Evolutionary conservation across 2,113 vertebrate genomes (phyloP).

Genomic region (Stigmatopora argus): DNA sequence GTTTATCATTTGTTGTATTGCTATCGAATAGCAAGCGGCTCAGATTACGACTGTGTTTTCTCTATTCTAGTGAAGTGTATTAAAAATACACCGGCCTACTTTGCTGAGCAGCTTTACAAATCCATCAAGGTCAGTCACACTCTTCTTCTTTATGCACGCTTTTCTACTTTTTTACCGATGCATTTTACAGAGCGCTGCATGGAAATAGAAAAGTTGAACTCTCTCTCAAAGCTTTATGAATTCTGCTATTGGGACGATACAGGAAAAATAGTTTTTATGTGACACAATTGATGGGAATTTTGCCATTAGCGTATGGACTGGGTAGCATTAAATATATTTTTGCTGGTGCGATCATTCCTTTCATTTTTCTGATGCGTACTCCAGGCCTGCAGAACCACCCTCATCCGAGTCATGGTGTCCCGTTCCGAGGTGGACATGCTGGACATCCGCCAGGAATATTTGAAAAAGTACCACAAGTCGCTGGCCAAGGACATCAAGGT

Average conservation of each 20-base stretch:
- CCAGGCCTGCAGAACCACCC: slow-evolving; percentile 84
- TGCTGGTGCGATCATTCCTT: no score
- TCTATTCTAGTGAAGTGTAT: slow-evolving; percentile 87
- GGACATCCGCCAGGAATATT: slow-evolving; percentile 87
- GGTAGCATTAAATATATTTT: no score
- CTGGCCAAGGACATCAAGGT: slow-evolving; percentile 89
- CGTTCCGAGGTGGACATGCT: slow-evolving; percentile 91
- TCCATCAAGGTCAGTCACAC: slow-evolving; percentile 83
- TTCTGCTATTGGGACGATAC: no score
- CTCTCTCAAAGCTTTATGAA: no score
- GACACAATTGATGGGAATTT: no score
- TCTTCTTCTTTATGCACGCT: not conserved
- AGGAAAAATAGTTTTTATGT: no score
- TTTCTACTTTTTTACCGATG: not conserved
- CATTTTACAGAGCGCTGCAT: no score
- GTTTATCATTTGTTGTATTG: not conserved
- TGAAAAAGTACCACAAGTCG: slow-evolving; percentile 83
- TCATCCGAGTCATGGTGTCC: slow-evolving; percentile 92
- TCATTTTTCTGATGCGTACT: not conserved
- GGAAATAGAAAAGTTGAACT: no score
- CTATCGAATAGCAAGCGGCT: not conserved
- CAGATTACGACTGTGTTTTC: slow-evolving; percentile 12
- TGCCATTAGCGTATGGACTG: no score
- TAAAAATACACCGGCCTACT: slow-evolving; percentile 87
- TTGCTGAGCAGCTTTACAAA: slow-evolving; percentile 91